These are phyloP conservation scores for Napeogenes inachia DNA, from an alignment of 2,888 invertebrate genomes.

Conservation along the genomic window DNA sequence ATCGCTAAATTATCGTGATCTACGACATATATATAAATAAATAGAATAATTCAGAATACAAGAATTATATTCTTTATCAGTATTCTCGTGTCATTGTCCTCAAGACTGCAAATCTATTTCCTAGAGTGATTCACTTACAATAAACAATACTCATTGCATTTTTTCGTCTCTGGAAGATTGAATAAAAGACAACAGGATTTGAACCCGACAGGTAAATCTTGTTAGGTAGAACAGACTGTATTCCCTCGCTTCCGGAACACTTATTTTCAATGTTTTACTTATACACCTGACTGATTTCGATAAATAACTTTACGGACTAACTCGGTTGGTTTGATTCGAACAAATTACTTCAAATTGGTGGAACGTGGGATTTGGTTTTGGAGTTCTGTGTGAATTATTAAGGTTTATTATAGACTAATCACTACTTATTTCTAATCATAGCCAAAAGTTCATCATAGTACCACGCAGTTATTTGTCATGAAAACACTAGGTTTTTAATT, in stretches of 20 bases:
- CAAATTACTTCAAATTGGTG: slow-evolving; percentile 25
- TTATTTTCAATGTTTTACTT: slow-evolving; percentile 36
- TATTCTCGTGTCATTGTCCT: not conserved
- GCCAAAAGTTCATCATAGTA: too few relatives aligned
- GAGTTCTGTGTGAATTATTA: not conserved
- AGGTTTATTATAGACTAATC: too few relatives aligned
- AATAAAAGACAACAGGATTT: slow-evolving; percentile 41
- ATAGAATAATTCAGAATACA: too few relatives aligned
- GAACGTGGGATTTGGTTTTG: slow-evolving; percentile 14
- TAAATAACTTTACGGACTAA: slow-evolving; percentile 29
- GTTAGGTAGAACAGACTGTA: slow-evolving; percentile 62
- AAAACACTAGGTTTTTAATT: too few relatives aligned
- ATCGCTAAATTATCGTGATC: too few relatives aligned
- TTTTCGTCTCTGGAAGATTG: not conserved
- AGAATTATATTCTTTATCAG: too few relatives aligned
- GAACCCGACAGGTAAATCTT: slow-evolving; percentile 56
- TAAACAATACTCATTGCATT: not conserved
- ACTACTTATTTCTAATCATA: too few relatives aligned
- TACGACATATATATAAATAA: too few relatives aligned
- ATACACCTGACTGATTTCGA: slow-evolving; percentile 59
- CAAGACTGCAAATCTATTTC: not conserved
- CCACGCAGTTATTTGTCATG: too few relatives aligned
- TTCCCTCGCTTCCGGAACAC: slow-evolving; percentile 41
- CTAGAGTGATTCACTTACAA: too few relatives aligned
- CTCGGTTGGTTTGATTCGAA: slow-evolving; percentile 24